These are phyloP conservation scores for Selenia dentaria DNA, from an alignment of 2,888 invertebrate species.

Conservation along the genomic window DNA sequence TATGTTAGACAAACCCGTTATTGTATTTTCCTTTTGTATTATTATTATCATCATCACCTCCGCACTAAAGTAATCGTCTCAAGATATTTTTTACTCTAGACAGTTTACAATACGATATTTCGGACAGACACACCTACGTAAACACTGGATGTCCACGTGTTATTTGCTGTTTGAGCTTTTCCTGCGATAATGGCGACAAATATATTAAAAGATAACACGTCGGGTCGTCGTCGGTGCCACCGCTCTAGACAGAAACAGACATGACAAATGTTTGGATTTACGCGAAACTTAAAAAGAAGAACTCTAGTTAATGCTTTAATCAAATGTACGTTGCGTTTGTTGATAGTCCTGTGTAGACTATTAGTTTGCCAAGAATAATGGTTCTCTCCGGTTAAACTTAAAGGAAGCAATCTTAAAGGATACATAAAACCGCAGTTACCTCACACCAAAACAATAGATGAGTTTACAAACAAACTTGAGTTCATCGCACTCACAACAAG, in stretches of 20 bases:
- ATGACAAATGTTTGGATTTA: too few relatives aligned
- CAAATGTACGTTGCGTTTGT: too few relatives aligned
- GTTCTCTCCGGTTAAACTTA: slow-evolving; percentile 8
- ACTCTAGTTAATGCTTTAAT: too few relatives aligned
- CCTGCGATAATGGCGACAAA: slow-evolving; percentile 18
- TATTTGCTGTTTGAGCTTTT: slow-evolving; percentile 27
- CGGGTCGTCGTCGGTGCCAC: background rate
- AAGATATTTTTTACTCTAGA: slow-evolving; percentile 7
- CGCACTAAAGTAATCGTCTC: too few relatives aligned
- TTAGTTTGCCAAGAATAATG: slow-evolving; percentile 17
- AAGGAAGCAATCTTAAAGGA: slow-evolving; percentile 17
- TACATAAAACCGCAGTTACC: slow-evolving; percentile 21
- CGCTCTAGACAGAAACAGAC: background rate
- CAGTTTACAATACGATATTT: slow-evolving; percentile 20
- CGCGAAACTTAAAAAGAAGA: too few relatives aligned
- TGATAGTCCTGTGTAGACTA: background rate
- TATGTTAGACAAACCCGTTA: too few relatives aligned
- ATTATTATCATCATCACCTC: too few relatives aligned
- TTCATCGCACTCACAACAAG: slow-evolving; percentile 52
- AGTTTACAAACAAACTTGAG: slow-evolving; percentile 71
- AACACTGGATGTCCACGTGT: slow-evolving; percentile 40
- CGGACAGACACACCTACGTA: slow-evolving; percentile 43
- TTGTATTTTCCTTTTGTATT: too few relatives aligned
- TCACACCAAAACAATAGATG: slow-evolving; percentile 38
- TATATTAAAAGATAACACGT: slow-evolving; percentile 12